Evolutionary conservation across 2,797 vertebrate species (phyloP), one percentile per base, ranked within the genome.

Genomic region (Anabas testudineus): DNA sequence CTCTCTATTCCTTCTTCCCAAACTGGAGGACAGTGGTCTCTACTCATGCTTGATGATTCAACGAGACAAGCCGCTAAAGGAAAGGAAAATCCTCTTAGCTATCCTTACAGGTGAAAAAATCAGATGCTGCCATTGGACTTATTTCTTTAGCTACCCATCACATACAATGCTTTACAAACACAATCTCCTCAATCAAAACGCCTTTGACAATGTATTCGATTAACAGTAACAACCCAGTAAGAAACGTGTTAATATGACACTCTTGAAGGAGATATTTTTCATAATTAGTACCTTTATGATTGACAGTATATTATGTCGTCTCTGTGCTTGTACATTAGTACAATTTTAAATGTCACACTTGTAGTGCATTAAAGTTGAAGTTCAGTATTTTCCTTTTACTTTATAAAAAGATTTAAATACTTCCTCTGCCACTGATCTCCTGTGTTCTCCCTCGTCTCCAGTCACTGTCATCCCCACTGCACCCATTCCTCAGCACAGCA

Each of bases 31-130:
- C 32, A 34, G 30, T 1, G 94, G 91, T 7, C 74, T 74, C 30
- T 95, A 94, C 85, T 77, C 42, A 1, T 95, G 94, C 66, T 42
- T 80, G 51, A 73, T 93, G 49, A 60, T 78, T 54, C 75, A 85
- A 28, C 22, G 71, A 0, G 46, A 64, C 64, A 85, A 26, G 64
- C 87, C 56, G 41, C 7, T 74, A 12, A 87, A 68, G 60, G 68
- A 92, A 71, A 90, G 30, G 78, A 79, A 81, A 46, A 78, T 91
- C 68, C 87, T 94, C 26, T 79, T 95, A 30, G 87, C 82, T 10
- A 30, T 94, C 22, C 81, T 95, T 43, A 84, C 69, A 92, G 87
- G 94, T 95, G 91, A 30, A 51, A 61, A 47, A 36, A 41, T 43
- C 26, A 19, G 10, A 7, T 59, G 3, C 2, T 76, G 47, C 36